Conservation (phyloP, 2,113 vertebrate species). For the Cyanoramphus novaezelandiae region DNA sequence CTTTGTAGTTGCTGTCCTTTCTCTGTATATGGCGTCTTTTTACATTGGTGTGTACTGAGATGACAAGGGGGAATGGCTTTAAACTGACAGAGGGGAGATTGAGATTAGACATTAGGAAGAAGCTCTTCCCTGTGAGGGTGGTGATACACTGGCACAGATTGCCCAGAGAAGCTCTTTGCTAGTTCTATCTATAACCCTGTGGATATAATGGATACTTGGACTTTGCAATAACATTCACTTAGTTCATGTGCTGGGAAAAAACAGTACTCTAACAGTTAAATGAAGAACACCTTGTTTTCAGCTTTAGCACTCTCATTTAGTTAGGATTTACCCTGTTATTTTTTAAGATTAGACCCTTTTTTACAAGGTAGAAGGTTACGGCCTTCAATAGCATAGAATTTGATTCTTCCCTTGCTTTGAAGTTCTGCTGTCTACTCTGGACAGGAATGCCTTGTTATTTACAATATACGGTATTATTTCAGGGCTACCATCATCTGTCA, state of each 20-base stretch:
- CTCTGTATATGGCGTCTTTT: not conserved
- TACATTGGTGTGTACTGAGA: not conserved
- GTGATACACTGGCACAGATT: not conserved
- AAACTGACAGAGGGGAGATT: not conserved
- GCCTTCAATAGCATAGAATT: conserved; percentile 14
- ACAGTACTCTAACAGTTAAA: conserved; percentile 27
- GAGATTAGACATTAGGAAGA: not conserved
- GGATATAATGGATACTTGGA: not conserved
- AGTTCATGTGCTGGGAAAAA: not conserved
- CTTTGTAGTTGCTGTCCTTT: not conserved
- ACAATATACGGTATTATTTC: not conserved
- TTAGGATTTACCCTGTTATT: conserved; percentile 44
- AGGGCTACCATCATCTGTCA: conserved; percentile 33
- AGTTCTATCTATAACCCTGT: not conserved
- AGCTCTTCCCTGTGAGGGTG: not conserved
- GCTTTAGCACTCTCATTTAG: conserved; percentile 29
- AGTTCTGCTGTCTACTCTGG: not conserved
- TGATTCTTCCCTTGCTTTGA: conserved; percentile 22
- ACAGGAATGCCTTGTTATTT: conserved; percentile 30
- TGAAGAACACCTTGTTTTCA: conserved; percentile 42
- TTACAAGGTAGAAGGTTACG: conserved; percentile 57
- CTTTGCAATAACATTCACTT: not conserved
- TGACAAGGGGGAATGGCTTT: not conserved
- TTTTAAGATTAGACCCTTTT: conserved; percentile 65
- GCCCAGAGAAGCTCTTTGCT: not conserved